Conservation (phyloP, 2,113 vertebrate genomes). For the Laticauda laticaudata region DNA sequence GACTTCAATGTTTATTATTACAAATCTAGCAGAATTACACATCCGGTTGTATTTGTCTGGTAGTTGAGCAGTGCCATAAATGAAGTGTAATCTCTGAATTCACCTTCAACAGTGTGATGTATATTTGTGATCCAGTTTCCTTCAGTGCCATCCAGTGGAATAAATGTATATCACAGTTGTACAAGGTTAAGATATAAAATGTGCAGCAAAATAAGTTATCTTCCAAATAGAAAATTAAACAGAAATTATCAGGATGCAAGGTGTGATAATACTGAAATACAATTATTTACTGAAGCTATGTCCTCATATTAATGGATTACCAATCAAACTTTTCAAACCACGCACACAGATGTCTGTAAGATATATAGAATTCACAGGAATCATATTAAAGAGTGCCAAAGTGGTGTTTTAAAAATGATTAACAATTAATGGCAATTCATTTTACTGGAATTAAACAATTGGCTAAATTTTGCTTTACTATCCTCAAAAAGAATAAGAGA, state of each 20-base stretch:
- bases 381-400: conserved; percentile 16
- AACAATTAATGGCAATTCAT: conserved; percentile 34
- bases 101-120: conserved; percentile 15
- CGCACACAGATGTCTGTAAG: conserved; percentile 31
- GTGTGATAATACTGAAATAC: conserved; percentile 54
- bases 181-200: conserved; percentile 3
- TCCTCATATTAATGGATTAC: conserved; percentile 33
- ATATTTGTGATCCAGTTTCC: conserved; percentile 54
- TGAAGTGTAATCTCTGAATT: conserved; percentile 39
- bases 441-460: conserved; percentile 4
- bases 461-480: not conserved
- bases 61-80: conserved; percentile 40
- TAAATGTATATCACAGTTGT: conserved; percentile 19
- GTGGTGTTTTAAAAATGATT: conserved; percentile 23
- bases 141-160: conserved; percentile 72
- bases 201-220: conserved; percentile 17
- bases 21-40: conserved; percentile 50
- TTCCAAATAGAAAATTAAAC: conserved; percentile 55
- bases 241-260: conserved; percentile 35
- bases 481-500: conserved; percentile 12
- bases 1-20: conserved; percentile 38
- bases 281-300: conserved; percentile 50
- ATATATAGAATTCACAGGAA: conserved; percentile 50
- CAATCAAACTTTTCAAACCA: conserved; percentile 42
- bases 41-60: conserved; percentile 47